Base-by-base conservation (phyloP, 2,888 invertebrate genomes). In the Eristalinus aeneus region DNA sequence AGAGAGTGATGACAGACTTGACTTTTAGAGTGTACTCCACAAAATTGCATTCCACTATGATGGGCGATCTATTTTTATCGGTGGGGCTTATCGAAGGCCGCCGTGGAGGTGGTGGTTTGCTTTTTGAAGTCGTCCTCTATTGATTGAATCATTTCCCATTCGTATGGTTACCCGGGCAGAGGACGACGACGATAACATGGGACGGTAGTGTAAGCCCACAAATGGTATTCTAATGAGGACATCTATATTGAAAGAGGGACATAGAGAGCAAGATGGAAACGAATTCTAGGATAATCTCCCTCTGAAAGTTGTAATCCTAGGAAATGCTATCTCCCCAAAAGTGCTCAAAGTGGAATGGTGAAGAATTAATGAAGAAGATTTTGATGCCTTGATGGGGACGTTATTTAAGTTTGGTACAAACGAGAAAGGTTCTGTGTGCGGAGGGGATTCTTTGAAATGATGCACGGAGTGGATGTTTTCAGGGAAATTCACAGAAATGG, bases 31-130 rank as follows among this genome's bases (percentile, higher is more conserved):
- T 56, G 56, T 22, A 46, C 65, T 65, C 46, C 27, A 58, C 36
- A 8, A 58, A 58, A 69, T 58, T 69, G 69, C 58, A 58, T 69
- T 60, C 36, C 23, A 39, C 46, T 36, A 27, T n/a, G 10, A 22
- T 11, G 56, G 3, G 56, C 10, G 23, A 5, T 11, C 56, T 61
- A 58, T 73, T 73, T 64, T 34, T 64, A 54, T 54, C 53, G 46
- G 6, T 20, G 5, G 22, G n/a, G 23, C 56, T 56, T 27, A 56
- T 23, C 12, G 23, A 56, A 23, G 56, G 23, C 2, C 23, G 56
- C 12, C 5, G 23, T 12, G 54, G 20, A 11, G 0, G 23, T 11
- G 56, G 16, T 46, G 46, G n/a, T 16, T n/a, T 46, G 46, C 46
- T 16, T 46, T 46, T 46, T 46, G 16, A 46, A 46, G 8, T 46